These are phyloP conservation scores for Sericinus montela DNA, from an alignment of 2,888 invertebrate species.

Conservation along the genomic window DNA sequence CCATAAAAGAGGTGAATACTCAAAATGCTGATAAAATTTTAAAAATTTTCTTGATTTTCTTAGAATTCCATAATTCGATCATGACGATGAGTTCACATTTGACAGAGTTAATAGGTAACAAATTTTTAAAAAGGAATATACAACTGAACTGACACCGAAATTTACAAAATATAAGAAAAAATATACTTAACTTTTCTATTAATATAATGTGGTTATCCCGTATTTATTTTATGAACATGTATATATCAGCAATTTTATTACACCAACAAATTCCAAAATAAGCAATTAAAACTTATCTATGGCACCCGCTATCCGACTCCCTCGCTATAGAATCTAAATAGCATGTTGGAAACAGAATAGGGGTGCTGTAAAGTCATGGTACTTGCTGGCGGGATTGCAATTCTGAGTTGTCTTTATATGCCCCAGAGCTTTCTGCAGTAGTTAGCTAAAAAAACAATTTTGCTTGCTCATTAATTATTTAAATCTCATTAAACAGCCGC, in stretches of 20 bases:
- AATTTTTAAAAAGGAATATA: too few relatives aligned
- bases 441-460: constrained; percentile 70
- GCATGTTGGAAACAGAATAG: constrained; percentile 31
- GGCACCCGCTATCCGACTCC: constrained; percentile 40
- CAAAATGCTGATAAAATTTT: too few relatives aligned
- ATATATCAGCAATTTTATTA: not conserved
- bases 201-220: too few relatives aligned
- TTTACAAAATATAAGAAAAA: too few relatives aligned
- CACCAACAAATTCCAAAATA: constrained; percentile 12
- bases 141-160: too few relatives aligned
- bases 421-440: constrained; percentile 51
- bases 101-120: too few relatives aligned
- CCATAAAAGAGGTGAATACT: too few relatives aligned
- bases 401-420: constrained; percentile 68
- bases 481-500: constrained; percentile 77
- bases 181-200: too few relatives aligned
- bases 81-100: too few relatives aligned
- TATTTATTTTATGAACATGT: not conserved
- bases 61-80: too few relatives aligned
- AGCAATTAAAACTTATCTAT: constrained; percentile 24
- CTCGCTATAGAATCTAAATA: constrained; percentile 26
- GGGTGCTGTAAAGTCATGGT: constrained; percentile 23
- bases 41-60: too few relatives aligned
- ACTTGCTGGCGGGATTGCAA: constrained; percentile 52
- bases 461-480: constrained; percentile 79